Conservation (phyloP, 2,888 invertebrate species). For the Perizoma affinitatum region DNA sequence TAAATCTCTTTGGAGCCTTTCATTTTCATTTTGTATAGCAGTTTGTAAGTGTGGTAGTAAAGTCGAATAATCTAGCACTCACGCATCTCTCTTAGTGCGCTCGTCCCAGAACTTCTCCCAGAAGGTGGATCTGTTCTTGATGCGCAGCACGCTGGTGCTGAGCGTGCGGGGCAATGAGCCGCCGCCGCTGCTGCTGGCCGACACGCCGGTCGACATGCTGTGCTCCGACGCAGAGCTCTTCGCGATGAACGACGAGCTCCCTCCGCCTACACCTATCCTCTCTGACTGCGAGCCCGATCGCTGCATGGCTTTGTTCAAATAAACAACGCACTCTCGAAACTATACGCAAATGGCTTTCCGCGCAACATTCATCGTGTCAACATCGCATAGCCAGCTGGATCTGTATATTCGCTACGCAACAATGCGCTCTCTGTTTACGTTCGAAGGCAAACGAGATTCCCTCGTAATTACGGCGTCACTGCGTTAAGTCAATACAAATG, state of each 20-base stretch:
- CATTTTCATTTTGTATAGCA: constrained; percentile 1
- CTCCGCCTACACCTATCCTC: constrained; percentile 72
- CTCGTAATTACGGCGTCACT: constrained; percentile 45
- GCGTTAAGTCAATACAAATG: constrained; percentile 46
- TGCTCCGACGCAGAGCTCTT: constrained; percentile 80
- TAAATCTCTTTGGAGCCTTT: constrained; percentile 2
- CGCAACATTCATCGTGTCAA: constrained; percentile 23
- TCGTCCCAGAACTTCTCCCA: constrained; percentile 94
- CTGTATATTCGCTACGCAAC: constrained; percentile 38
- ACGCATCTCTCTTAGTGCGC: constrained; percentile 87
- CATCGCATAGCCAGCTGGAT: constrained; percentile 26
- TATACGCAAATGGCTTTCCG: constrained; percentile 1
- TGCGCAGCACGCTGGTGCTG: constrained; percentile 91
- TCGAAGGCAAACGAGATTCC: constrained; percentile 42
- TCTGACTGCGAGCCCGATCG: constrained; percentile 85
- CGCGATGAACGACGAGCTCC: constrained; percentile 63
- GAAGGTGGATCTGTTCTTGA: constrained; percentile 90
- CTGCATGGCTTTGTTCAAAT: constrained; percentile 59
- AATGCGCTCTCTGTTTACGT: constrained; percentile 41
- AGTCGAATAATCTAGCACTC: constrained; percentile 70
- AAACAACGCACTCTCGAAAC: constrained; percentile 2
- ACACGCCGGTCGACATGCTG: constrained; percentile 80
- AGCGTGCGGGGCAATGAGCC: constrained; percentile 87
- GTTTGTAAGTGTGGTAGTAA: neutral
- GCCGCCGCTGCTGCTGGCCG: constrained; percentile 71